Evolutionary conservation across 2,888 invertebrate genomes (phyloP).

Genomic region (Pristionchus maxplancki): DNA sequence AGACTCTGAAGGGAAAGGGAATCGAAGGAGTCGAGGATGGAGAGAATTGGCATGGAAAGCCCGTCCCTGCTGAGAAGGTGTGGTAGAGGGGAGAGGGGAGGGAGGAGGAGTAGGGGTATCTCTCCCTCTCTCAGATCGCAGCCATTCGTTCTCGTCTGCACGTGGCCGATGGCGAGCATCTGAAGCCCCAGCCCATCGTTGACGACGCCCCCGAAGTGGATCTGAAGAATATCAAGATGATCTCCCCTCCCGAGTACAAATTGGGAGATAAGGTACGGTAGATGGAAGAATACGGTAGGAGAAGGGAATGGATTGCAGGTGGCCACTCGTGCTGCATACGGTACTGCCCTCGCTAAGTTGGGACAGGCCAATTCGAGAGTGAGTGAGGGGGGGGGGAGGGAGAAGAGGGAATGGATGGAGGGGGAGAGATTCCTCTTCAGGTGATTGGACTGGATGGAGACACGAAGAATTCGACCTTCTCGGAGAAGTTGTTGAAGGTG

Average conservation of each 20-base stretch:
- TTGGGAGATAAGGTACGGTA: slow-evolving; percentile 79
- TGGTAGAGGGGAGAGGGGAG: background rate
- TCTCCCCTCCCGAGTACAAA: slow-evolving; percentile 88
- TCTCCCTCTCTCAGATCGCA: slow-evolving; percentile 58
- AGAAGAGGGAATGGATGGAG: background rate
- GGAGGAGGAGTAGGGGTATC: background rate
- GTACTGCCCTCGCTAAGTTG: slow-evolving; percentile 92
- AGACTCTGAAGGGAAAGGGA: slow-evolving; percentile 91
- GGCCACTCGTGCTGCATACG: slow-evolving; percentile 95
- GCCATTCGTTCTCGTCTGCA: slow-evolving; percentile 80
- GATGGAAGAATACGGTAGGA: background rate
- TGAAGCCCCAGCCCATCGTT: slow-evolving; percentile 66
- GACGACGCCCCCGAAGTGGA: slow-evolving; percentile 69
- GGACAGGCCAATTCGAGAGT: slow-evolving; percentile 83
- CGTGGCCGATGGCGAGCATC: slow-evolving; percentile 80
- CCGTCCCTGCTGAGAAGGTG: slow-evolving; percentile 81
- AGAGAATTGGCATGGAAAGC: slow-evolving; percentile 98
- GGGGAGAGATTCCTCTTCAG: background rate
- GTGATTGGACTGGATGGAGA: slow-evolving; percentile 97
- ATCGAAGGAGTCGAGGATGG: slow-evolving; percentile 88
- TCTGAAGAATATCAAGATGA: slow-evolving; percentile 65
- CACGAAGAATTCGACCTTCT: slow-evolving; percentile 98
- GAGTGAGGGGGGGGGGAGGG: background rate
- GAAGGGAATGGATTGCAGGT: slow-evolving; percentile 79
- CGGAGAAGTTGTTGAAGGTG: slow-evolving; percentile 89